A percentile compares a stretch with the other conserved stretches of the same genome.
Conservation (phyloP, 1,140 invertebrate genomes). For the Telenomus remus region DNA sequence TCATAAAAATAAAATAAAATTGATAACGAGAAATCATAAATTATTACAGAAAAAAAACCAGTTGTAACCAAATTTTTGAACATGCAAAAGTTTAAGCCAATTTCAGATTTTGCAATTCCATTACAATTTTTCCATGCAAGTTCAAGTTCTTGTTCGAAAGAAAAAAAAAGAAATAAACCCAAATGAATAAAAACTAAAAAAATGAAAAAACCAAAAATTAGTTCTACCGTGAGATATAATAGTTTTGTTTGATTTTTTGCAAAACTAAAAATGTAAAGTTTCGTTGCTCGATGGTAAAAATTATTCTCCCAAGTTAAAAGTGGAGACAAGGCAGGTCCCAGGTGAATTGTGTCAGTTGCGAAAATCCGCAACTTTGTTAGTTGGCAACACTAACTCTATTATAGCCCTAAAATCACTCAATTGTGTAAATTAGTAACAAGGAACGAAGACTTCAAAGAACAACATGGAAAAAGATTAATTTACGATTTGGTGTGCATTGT, state of each 20-base stretch:
- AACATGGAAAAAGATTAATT: slow-evolving; percentile 46
- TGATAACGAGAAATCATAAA: background rate
- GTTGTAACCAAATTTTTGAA: slow-evolving; percentile 20
- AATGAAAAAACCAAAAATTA: too few relatives aligned
- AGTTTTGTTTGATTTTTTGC: too few relatives aligned
- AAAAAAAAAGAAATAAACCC: slow-evolving; percentile 27
- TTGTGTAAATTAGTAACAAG: slow-evolving; percentile 72
- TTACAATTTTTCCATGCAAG: too few relatives aligned
- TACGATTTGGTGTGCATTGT: slow-evolving; percentile 42
- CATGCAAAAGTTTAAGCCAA: too few relatives aligned
- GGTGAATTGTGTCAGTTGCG: slow-evolving; percentile 73
- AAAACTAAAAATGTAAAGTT: too few relatives aligned
- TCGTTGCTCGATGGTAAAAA: too few relatives aligned
- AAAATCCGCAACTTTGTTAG: slow-evolving; percentile 72
- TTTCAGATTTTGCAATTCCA: too few relatives aligned
- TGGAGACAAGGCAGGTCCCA: slow-evolving; percentile 67
- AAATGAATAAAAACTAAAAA: too few relatives aligned
- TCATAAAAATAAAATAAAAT: slow-evolving; percentile 11
- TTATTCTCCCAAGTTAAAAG: slow-evolving; percentile 3
- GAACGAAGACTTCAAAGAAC: slow-evolving; percentile 59
- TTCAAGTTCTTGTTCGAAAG: too few relatives aligned
- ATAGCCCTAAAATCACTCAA: slow-evolving; percentile 74
- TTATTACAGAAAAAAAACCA: too few relatives aligned
- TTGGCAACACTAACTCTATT: slow-evolving; percentile 74
- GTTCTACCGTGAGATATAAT: too few relatives aligned